These are phyloP conservation scores for Caloenas nicobarica DNA, from an alignment of 2,113 vertebrate genomes.

Conservation along the genomic window DNA sequence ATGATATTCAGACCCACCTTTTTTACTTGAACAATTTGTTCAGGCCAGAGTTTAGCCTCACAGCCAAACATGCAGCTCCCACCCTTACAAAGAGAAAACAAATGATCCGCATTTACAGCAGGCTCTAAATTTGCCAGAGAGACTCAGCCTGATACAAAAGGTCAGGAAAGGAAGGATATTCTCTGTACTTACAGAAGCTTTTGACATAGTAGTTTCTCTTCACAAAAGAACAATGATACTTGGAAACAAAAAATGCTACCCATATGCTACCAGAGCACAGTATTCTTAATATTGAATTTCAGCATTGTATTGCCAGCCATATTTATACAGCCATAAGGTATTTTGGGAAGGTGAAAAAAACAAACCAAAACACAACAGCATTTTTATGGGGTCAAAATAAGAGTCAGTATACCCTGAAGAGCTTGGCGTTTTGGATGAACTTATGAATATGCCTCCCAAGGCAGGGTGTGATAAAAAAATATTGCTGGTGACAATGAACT, in stretches of 20 bases:
- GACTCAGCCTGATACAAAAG: constrained; percentile 1
- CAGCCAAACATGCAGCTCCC: background rate
- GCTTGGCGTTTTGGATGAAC: background rate
- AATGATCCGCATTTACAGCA: constrained; percentile 21
- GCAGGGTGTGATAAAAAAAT: background rate
- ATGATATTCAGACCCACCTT: background rate
- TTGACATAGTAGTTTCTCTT: background rate
- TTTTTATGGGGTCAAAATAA: background rate
- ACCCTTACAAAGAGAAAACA: background rate
- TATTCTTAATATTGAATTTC: background rate
- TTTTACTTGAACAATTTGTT: background rate
- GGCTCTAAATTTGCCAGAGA: constrained; percentile 12
- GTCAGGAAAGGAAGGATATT: background rate
- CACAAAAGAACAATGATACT: background rate
- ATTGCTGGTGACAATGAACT: background rate
- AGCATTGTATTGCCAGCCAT: background rate
- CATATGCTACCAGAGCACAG: background rate
- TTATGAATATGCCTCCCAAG: background rate
- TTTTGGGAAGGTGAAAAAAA: background rate
- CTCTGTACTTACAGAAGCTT: background rate
- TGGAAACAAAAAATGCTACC: background rate
- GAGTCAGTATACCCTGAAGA: background rate
- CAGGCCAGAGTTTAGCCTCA: background rate
- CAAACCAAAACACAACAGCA: background rate
- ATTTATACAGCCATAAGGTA: background rate